phyloP scores from a whole-genome alignment of 2,888 invertebrate species.

The Taphrorychus bicolor region DNA sequence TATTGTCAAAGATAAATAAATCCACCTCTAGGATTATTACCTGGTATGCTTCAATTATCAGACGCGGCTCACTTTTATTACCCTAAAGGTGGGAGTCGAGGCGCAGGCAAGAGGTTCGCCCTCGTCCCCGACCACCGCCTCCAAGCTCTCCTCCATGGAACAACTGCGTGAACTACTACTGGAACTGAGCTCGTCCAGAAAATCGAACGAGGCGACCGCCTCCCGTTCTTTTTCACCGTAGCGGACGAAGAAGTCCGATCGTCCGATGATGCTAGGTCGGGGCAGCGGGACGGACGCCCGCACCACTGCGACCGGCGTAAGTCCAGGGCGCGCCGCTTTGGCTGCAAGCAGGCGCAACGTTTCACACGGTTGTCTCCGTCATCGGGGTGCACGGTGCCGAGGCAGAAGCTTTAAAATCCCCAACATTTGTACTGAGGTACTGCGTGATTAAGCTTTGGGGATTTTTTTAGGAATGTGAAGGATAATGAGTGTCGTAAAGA shows the following conservation, averaged over 20 bases:
- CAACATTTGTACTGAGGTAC: conserved; percentile 56
- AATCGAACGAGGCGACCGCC: conserved; percentile 81
- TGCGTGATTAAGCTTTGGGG: conserved; percentile 9
- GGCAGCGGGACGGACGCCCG: conserved; percentile 63
- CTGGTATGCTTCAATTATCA: too few species aligned
- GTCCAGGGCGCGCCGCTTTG: conserved; percentile 65
- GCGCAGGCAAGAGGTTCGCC: not conserved
- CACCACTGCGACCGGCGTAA: conserved; percentile 59
- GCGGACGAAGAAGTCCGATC: conserved; percentile 78
- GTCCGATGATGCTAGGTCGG: conserved; percentile 77
- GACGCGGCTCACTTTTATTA: not conserved
- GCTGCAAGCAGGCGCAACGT: conserved; percentile 60
- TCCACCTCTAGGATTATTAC: too few species aligned
- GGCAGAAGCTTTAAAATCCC: conserved; percentile 58
- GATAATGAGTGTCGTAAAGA: not conserved
- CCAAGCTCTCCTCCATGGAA: conserved; percentile 49
- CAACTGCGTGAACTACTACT: conserved; percentile 45
- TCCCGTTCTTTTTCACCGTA: conserved; percentile 80
- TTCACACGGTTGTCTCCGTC: conserved; percentile 60
- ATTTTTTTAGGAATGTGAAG: not conserved
- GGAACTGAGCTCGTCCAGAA: conserved; percentile 71
- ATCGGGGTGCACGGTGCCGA: conserved; percentile 61
- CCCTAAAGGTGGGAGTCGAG: not conserved
- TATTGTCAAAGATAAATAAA: too few species aligned
- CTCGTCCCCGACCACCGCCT: not conserved